phyloP scores from a whole-genome alignment of 2,113 vertebrate genomes.

The Peromyscus polionotus region DNA sequence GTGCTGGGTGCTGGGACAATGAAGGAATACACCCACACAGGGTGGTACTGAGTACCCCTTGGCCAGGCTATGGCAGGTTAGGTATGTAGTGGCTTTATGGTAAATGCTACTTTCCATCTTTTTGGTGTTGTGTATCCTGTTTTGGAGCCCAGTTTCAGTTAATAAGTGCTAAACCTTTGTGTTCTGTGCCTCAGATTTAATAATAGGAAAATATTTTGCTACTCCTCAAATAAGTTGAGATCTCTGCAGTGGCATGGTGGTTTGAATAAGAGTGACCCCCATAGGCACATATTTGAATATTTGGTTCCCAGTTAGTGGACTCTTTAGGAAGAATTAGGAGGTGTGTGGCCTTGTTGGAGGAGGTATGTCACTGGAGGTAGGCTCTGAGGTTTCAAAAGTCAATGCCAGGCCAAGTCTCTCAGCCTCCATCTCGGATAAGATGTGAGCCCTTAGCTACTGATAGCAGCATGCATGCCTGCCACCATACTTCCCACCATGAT shows the following conservation, averaged over 20 bases:
- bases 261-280: not conserved
- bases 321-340: not conserved
- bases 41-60: not conserved
- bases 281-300: not conserved
- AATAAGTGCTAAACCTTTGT: not conserved
- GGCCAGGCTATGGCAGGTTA: too few relatives aligned
- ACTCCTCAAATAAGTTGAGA: not conserved
- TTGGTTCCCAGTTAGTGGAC: not conserved
- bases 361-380: not conserved
- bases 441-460: not conserved
- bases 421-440: not conserved
- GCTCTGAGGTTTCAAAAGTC: not conserved
- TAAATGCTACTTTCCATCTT: not conserved
- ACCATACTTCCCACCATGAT: not conserved
- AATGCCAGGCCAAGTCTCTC: not conserved
- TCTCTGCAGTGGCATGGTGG: not conserved
- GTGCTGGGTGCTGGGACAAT: fast-evolving
- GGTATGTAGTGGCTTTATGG: fast-evolving
- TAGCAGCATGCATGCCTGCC: not conserved
- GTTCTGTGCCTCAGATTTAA: not conserved
- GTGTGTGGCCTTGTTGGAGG: not conserved
- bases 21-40: fast-evolving
- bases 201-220: not conserved
- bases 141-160: not conserved
- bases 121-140: not conserved